A percentile compares a stretch with the other conserved stretches of the same genome.
Conservation (phyloP, 2,888 invertebrate species). For the Zaprionus bogoriensis region DNA sequence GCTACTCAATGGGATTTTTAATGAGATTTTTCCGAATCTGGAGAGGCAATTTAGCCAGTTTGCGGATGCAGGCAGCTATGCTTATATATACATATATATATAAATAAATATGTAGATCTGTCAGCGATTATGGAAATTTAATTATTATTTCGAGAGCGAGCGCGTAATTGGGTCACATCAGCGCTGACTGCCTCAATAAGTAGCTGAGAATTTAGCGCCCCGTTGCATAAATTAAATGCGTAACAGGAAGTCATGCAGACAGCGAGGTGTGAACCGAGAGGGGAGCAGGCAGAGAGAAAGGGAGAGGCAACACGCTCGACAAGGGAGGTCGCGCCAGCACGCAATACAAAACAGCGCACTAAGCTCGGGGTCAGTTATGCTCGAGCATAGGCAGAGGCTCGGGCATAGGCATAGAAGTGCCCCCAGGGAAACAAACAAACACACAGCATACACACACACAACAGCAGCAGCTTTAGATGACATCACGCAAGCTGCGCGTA, state of each 20-base stretch:
- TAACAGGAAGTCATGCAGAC: not conserved
- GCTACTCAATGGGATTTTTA: slow-evolving; percentile 41
- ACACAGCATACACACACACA: not conserved
- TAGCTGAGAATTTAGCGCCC: slow-evolving; percentile 22
- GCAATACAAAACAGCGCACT: slow-evolving; percentile 18
- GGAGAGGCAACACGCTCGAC: slow-evolving; percentile 5
- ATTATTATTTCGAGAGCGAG: not conserved
- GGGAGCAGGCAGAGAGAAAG: slow-evolving; percentile 3
- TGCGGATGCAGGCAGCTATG: slow-evolving; percentile 16
- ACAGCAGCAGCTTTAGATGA: slow-evolving; percentile 60
- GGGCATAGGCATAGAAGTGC: slow-evolving; percentile 3
- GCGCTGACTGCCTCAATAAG: slow-evolving; percentile 30
- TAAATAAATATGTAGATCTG: not conserved
- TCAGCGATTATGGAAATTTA: not conserved
- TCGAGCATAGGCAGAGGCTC: slow-evolving; percentile 6
- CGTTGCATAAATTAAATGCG: slow-evolving; percentile 25
- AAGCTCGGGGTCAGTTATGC: slow-evolving; percentile 36
- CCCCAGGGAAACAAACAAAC: slow-evolving; percentile 15
- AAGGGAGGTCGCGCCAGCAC: slow-evolving; percentile 31
- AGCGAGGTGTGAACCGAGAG: not conserved
- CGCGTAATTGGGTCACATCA: not conserved
- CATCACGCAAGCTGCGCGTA: slow-evolving; percentile 61
- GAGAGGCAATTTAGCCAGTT: slow-evolving; percentile 33
- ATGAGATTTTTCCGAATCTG: slow-evolving; percentile 59
- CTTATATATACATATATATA: not conserved